Evolutionary conservation across 2,888 invertebrate species (phyloP), one percentile per base, ranked within the genome.

Genomic region (Ectemnius lituratus): DNA sequence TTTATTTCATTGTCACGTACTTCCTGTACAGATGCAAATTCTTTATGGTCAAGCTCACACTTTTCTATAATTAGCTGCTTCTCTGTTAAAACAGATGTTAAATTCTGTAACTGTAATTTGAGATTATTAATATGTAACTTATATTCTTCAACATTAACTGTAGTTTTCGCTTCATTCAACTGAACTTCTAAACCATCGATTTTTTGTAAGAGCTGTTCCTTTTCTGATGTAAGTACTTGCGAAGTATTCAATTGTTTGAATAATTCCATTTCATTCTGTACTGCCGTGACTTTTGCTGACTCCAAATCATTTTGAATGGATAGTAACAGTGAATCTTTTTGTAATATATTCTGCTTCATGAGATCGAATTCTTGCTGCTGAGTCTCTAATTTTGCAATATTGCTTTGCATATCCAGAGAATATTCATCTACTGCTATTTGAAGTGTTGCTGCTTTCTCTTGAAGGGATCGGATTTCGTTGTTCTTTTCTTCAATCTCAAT

Each of bases 41-140:
- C 70, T 58, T 67, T 52, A 14, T 49, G 77, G 23, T 81, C 82
- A 64, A 70, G 23, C 6, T 58, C 62, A 28, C 56, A 70, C 52
- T 60, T 66, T 47, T 28, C n/a, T 56, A 82, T 72, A 14, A 63
- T 28, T 0, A 47, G 37, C 13, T 80, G 74, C 27, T 72, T 80
- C 4, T 76, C 70, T 2, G 1, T 20, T 8, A 84, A 6, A n/a
- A 46, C 56, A 5, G 86, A 85, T 75, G 89, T 91, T 59, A 92
- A 80, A 73, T 83, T 69, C 67, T 91, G 91, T 18, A 92, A 86
- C 78, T 92, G 92, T 76, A 91, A 90, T 27, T 83, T 71, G 5
- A 78, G 49, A 2, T 5, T 63, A 2, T 65, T 45, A 20, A 77
- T 56, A 23, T 49, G 70, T 4, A n/a, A 37, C 0, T 6, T 6